A percentile compares a stretch with the other conserved stretches of the same genome.
phyloP scores from a whole-genome alignment of 2,113 vertebrate species.

The Pteruthius melanotis region DNA sequence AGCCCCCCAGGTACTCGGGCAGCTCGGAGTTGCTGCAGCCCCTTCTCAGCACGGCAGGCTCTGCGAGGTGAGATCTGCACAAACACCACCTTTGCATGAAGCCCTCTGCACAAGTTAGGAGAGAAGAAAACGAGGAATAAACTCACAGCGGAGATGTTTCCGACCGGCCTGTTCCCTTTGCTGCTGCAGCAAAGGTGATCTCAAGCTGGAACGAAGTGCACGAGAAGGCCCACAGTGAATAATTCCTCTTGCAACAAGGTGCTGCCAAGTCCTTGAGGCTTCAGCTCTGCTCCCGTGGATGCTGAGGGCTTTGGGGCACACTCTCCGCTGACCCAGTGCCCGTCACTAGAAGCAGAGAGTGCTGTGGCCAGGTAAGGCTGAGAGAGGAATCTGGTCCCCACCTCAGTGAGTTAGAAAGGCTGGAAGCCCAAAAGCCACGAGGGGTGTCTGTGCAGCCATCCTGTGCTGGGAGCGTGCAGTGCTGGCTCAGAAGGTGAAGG shows the following conservation, averaged over 20 bases:
- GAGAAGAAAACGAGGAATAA: not conserved
- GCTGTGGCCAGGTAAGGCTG: not conserved
- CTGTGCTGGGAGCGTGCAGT: not conserved
- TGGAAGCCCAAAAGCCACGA: not conserved
- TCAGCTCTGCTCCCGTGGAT: not conserved
- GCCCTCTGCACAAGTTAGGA: not conserved
- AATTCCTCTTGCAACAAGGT: not conserved
- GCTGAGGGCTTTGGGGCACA: not conserved
- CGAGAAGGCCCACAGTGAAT: accelerated
- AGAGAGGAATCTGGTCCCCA: not conserved
- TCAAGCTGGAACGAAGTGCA: not conserved
- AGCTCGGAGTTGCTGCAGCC: not conserved
- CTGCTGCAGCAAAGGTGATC: not conserved
- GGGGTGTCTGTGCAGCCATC: not conserved
- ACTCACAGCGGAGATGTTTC: not conserved
- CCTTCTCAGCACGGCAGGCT: not conserved
- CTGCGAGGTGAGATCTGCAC: not conserved
- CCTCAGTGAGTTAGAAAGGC: not conserved
- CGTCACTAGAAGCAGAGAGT: not conserved
- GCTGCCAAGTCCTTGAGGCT: not conserved
- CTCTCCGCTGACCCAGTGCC: not conserved
- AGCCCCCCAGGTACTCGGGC: not conserved
- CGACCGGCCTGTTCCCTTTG: not conserved
- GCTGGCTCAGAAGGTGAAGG: not conserved
- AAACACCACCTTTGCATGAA: accelerated